phyloP scores from a whole-genome alignment of 2,888 invertebrate genomes.

The Drosophila prolongata region DNA sequence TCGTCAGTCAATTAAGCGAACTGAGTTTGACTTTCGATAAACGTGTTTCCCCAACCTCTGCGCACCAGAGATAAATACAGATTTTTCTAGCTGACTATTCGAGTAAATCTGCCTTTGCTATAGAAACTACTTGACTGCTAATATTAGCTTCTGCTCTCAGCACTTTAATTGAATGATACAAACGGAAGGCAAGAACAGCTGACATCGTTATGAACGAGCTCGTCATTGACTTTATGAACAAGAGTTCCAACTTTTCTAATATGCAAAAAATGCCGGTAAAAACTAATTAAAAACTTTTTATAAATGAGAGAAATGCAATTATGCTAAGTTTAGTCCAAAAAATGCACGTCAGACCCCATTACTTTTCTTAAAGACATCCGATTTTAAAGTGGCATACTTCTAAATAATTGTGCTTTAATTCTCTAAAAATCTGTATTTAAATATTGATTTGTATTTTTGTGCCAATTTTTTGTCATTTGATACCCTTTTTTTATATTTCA shows the following conservation, averaged over 20 bases:
- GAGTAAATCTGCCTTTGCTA: slow-evolving; percentile 5
- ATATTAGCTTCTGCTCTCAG: slow-evolving; percentile 16
- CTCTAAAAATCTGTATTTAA: too few species aligned
- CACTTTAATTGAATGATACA: slow-evolving; percentile 15
- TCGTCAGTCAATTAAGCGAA: slow-evolving; percentile 10
- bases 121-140: slow-evolving; percentile 5
- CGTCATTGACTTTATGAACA: slow-evolving; percentile 16
- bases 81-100: slow-evolving; percentile 22
- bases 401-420: too few species aligned
- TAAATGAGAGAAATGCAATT: background rate
- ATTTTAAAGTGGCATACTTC: too few species aligned
- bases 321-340: too few species aligned
- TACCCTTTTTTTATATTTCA: too few species aligned
- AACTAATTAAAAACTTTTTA: background rate
- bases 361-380: too few species aligned
- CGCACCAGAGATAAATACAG: slow-evolving; percentile 30
- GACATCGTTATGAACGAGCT: slow-evolving; percentile 10
- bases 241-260: background rate
- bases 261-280: background rate
- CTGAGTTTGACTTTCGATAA: slow-evolving; percentile 20
- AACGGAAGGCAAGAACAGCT: slow-evolving; percentile 24
- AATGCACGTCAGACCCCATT: too few species aligned
- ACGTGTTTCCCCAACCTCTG: slow-evolving; percentile 18
- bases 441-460: too few species aligned
- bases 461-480: too few species aligned